Evolutionary conservation across 2,113 vertebrate species (phyloP).

Genomic region (Lophius piscatorius): DNA sequence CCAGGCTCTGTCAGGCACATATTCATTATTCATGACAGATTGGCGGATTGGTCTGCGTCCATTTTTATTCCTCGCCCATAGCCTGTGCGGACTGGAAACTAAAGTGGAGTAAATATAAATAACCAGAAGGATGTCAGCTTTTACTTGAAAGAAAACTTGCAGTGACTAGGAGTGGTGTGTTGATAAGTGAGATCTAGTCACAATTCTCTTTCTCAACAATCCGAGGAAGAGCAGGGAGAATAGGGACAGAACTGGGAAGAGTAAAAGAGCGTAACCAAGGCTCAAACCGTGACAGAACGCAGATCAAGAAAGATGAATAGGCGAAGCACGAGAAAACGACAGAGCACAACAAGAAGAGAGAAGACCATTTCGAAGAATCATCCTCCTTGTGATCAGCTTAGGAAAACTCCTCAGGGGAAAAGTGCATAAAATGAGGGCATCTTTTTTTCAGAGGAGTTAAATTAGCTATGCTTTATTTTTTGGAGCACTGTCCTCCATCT

Average conservation of each 20-base stretch:
- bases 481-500: conserved; percentile 32
- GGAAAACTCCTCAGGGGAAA: conserved; percentile 60
- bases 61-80: neutral
- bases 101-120: neutral
- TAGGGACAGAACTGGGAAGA: conserved; percentile 1
- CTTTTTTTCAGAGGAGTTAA: conserved; percentile 47
- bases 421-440: conserved; percentile 60
- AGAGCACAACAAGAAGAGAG: conserved; percentile 4
- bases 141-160: conserved; percentile 60
- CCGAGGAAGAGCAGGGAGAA: conserved; percentile 24
- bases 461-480: conserved; percentile 39
- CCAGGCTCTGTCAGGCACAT: neutral
- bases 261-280: neutral
- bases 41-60: neutral
- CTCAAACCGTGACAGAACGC: neutral
- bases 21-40: neutral
- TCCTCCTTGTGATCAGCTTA: conserved; percentile 64
- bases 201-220: conserved; percentile 53
- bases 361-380: conserved; percentile 52
- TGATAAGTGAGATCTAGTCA: conserved; percentile 67
- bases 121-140: conserved; percentile 9
- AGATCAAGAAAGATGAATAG: conserved; percentile 4
- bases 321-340: neutral
- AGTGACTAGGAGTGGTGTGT: conserved; percentile 45
- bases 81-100: neutral